Percentiles rank a stretch among this genome's conserved stretches.
These are phyloP conservation scores for Diabrotica balteata DNA, from an alignment of 2,888 invertebrate species.

Conservation along the genomic window DNA sequence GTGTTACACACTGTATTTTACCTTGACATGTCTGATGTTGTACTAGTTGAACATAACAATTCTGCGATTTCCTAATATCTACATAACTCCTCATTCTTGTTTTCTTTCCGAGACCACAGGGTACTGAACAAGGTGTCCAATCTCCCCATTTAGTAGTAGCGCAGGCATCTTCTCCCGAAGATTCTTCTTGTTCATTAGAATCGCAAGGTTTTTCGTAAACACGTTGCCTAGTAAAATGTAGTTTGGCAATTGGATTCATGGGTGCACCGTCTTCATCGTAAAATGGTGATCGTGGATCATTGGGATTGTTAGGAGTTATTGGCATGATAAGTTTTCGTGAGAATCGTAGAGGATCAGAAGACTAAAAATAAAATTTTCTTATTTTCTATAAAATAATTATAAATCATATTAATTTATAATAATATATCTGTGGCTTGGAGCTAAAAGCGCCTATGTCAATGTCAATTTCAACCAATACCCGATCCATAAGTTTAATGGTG, in stretches of 20 bases:
- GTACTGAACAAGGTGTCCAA: constrained; percentile 64
- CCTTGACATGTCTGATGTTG: constrained; percentile 47
- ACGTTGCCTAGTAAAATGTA: constrained; percentile 79
- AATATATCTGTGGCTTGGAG: too few species aligned
- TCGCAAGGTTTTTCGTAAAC: constrained; percentile 80
- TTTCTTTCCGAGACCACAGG: constrained; percentile 73
- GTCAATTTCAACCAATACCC: too few species aligned
- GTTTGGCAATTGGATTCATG: constrained; percentile 86
- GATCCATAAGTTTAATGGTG: too few species aligned
- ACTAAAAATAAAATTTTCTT: constrained; percentile 58
- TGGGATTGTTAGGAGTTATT: constrained; percentile 84
- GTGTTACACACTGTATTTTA: background rate
- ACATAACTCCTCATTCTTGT: constrained; percentile 66
- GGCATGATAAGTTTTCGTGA: constrained; percentile 83
- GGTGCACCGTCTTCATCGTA: constrained; percentile 75
- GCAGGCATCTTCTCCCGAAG: constrained; percentile 26
- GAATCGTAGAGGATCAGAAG: constrained; percentile 76
- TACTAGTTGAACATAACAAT: constrained; percentile 57
- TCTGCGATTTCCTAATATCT: constrained; percentile 21
- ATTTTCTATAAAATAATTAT: too few species aligned
- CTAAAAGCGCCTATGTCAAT: too few species aligned
- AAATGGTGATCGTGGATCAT: constrained; percentile 87
- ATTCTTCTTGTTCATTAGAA: constrained; percentile 19
- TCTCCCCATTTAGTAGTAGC: constrained; percentile 38
- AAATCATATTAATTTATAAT: too few species aligned